A percentile compares a stretch with the other conserved stretches of the same genome.
Conservation (phyloP, 1,140 invertebrate species). For the Scylla paramamosain region DNA sequence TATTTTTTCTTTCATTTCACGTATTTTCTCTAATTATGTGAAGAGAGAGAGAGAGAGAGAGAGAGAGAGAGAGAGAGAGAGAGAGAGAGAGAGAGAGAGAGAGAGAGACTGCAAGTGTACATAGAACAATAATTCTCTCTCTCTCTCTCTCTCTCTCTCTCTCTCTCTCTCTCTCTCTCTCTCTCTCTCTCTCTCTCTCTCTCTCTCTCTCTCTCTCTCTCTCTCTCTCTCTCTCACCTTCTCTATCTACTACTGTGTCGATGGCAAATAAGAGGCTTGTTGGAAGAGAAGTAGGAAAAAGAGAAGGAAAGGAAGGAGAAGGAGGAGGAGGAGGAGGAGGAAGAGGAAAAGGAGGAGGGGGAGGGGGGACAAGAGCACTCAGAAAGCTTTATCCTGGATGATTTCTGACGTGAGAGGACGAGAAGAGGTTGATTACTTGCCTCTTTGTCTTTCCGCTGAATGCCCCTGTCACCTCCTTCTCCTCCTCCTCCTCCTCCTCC, state of each 20-base stretch:
- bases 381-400: neutral
- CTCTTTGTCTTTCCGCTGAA: neutral
- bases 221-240: neutral
- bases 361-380: neutral
- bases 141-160: conserved; percentile 16
- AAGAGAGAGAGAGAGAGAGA: too few species aligned
- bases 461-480: neutral
- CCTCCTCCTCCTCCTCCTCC: neutral
- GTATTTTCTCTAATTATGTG: too few species aligned
- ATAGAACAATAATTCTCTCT: neutral
- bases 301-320: neutral
- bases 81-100: too few species aligned
- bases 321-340: neutral
- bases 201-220: neutral
- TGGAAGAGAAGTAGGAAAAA: neutral
- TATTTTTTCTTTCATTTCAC: too few species aligned
- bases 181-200: conserved; percentile 1
- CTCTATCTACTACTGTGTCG: neutral
- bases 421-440: neutral
- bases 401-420: neutral
- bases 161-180: conserved; percentile 20
- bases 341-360: neutral
- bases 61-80: too few species aligned
- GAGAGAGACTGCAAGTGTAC: too few species aligned
- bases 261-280: neutral